Evolutionary conservation across 2,113 vertebrate species (phyloP).

Genomic region (Macrotus californicus): DNA sequence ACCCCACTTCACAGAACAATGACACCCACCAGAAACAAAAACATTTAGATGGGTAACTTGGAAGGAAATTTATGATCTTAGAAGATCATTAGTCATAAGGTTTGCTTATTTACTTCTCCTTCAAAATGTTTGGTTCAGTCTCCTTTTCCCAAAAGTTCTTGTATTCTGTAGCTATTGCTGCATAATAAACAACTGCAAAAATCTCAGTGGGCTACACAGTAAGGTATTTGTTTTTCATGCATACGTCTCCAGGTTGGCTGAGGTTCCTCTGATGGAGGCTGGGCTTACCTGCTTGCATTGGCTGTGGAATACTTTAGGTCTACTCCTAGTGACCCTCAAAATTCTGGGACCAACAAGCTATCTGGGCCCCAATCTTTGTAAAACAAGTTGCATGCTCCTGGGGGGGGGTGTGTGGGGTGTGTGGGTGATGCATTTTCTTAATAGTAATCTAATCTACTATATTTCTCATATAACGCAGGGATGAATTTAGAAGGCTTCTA

Average conservation of each 20-base stretch:
- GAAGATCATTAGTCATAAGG: background rate
- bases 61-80: constrained; percentile 2
- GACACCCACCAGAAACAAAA: background rate
- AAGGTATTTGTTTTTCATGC: background rate
- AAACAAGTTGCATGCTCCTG: background rate
- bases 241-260: background rate
- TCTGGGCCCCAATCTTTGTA: background rate
- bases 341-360: background rate
- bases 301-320: background rate
- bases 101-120: background rate
- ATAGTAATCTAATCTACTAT: background rate
- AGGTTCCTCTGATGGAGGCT: background rate
- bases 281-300: background rate
- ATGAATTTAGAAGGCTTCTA: background rate
- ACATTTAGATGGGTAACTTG: background rate
- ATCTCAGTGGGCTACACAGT: background rate
- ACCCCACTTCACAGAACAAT: background rate
- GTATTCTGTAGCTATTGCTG: background rate
- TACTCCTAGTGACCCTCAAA: background rate
- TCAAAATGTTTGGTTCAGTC: background rate
- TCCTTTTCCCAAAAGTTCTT: background rate
- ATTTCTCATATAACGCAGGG: background rate
- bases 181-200: background rate
- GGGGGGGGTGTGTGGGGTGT: too few relatives aligned
- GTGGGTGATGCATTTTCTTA: background rate